Percentiles rank a stretch among this genome's conserved stretches.
phyloP scores from a whole-genome alignment of 1,140 invertebrate genomes.

The Theocolax elegans region DNA sequence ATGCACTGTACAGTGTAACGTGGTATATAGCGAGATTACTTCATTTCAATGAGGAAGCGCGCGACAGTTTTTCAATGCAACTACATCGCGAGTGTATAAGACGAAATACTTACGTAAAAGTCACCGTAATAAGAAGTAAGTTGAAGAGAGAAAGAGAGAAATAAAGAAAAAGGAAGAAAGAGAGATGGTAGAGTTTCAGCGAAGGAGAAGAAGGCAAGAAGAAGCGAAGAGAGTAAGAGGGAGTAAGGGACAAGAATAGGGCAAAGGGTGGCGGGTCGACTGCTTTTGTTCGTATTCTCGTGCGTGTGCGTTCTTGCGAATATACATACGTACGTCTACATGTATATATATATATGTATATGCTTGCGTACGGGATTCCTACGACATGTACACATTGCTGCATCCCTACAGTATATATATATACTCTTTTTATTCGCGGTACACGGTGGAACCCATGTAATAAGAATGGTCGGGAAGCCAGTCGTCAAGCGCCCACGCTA shows the following conservation, averaged over 20 bases:
- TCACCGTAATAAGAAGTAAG: constrained; percentile 8
- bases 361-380: too few species aligned
- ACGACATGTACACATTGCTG: too few species aligned
- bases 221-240: neutral
- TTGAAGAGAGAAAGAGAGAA: neutral
- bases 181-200: too few species aligned
- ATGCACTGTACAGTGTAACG: too few species aligned
- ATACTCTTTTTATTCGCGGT: too few species aligned
- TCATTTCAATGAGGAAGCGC: too few species aligned
- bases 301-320: neutral
- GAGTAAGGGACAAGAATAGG: neutral
- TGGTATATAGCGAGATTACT: too few species aligned
- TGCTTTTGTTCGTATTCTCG: neutral
- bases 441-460: constrained; percentile 39
- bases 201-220: neutral
- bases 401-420: too few species aligned
- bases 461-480: constrained; percentile 56
- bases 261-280: constrained; percentile 3
- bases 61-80: too few species aligned
- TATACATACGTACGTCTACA: neutral
- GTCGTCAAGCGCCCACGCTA: constrained; percentile 47
- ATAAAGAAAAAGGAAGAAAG: too few species aligned
- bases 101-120: constrained; percentile 1
- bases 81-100: too few species aligned
- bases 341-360: too few species aligned